These are phyloP conservation scores for Alentia gelatinosa DNA, from an alignment of 2,888 invertebrate genomes.

Conservation along the genomic window DNA sequence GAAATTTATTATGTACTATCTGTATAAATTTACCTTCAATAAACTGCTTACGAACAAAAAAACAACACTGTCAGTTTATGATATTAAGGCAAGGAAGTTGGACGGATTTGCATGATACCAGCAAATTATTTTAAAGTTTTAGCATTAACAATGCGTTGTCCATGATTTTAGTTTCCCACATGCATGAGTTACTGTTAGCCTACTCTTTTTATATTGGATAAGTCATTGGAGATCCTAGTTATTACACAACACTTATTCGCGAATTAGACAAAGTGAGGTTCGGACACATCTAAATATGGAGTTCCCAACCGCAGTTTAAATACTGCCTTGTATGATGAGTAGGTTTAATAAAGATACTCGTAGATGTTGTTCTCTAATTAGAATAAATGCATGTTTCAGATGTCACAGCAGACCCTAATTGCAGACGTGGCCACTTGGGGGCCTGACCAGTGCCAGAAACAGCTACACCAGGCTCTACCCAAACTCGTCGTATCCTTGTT, in stretches of 20 bases:
- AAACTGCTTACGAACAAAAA: neutral
- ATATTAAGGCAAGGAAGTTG: neutral
- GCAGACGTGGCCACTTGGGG: neutral
- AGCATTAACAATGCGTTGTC: neutral
- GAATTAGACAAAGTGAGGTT: neutral
- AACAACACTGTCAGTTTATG: no score
- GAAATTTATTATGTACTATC: neutral
- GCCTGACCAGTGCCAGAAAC: neutral
- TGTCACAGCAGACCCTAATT: conserved; percentile 26
- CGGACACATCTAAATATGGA: neutral
- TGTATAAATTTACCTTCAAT: neutral
- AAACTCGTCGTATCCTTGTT: conserved; percentile 46
- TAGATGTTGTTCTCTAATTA: neutral
- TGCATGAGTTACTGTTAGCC: neutral
- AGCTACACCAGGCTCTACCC: neutral
- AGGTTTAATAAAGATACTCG: neutral
- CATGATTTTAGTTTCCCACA: neutral
- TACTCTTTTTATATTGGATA: neutral
- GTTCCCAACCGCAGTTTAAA: neutral
- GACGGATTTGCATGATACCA: neutral
- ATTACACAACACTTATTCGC: neutral
- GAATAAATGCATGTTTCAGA: neutral
- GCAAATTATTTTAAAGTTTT: neutral
- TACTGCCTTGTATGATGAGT: neutral
- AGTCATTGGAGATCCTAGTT: neutral